Conservation (phyloP, 92 coral and sea anemone species). For the Epizoanthus fatuus region DNA sequence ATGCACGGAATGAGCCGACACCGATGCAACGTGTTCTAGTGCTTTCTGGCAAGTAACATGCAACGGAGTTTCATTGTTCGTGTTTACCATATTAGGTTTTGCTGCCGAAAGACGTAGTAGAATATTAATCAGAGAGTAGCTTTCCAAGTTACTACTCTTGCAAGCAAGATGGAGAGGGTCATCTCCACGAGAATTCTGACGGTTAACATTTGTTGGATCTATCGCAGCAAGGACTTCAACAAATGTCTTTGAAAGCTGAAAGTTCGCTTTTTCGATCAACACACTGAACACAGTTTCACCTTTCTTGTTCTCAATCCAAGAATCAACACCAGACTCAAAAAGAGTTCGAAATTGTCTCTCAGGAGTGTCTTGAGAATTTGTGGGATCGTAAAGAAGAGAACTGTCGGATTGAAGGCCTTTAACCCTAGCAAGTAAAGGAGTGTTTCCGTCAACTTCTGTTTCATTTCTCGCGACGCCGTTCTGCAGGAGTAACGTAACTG, state of each 20-base stretch:
- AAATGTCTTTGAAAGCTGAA: too few species aligned
- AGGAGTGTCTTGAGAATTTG: neutral
- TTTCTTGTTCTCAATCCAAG: neutral
- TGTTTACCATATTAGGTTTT: neutral
- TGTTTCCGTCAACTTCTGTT: neutral
- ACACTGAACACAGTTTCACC: neutral
- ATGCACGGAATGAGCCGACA: neutral
- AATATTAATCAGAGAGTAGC: too few species aligned
- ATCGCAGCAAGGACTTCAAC: too few species aligned
- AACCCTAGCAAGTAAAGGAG: too few species aligned
- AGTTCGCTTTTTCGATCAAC: too few species aligned
- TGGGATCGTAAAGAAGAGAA: neutral
- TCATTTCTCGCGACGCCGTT: neutral
- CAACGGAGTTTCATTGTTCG: neutral
- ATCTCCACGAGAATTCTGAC: neutral
- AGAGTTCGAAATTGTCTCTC: neutral
- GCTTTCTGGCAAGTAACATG: neutral
- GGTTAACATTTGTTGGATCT: neutral
- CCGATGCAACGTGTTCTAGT: neutral
- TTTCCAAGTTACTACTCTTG: neutral
- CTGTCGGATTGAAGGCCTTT: neutral
- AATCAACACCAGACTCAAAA: neutral
- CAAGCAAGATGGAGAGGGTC: conserved; percentile 7
- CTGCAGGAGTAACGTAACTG: neutral
- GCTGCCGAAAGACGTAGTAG: neutral